Base-by-base conservation (phyloP, 2,113 vertebrate genomes). In the Anoura caudifer region DNA sequence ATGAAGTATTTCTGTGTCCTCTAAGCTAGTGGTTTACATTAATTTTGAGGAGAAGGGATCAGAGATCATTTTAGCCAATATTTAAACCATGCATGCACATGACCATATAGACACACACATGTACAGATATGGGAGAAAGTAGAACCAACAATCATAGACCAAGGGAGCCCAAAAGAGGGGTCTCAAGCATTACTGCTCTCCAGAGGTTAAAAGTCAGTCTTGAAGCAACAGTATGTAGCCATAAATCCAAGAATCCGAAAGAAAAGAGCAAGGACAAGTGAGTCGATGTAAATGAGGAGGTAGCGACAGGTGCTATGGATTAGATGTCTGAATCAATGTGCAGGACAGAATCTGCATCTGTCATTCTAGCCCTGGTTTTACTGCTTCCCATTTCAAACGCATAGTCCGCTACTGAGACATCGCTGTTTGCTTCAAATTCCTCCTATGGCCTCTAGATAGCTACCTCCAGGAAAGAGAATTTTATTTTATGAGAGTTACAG, bases 341-440 rank as follows among this genome's bases (percentile, higher is more conserved):
- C 14, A 1, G 2, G 2, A 14, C 2, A 24, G 4, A 12, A 84
- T 6, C 36, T 31, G 4, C 61, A 13, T 56, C 3, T 65, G 52
- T 26, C 14, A 33, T 14, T 14, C 2, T 72, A 20, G 1, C 38
- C 3, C 47, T 89, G 22, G 36, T 50, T 43, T 7, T 11, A 2
- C 28, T 73, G 13, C 4, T 33, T 36, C 59, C 50, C 13, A 8
- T 41, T 81, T 81, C 67, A 83, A 14, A 81, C n/a, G 13, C 11
- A 50, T 26, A 87, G 22, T 45, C 41, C 4, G 14, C 5, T 77
- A 11, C 20, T 63, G 8, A 91, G 26, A 54, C 14, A 15, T 8
- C 6, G 4, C 61, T 14, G 3, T 69, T 80, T 92, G 56, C 14
- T 38, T 67, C 12, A 24, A 3, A n/a, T 52, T 11, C 72, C 19